These are phyloP conservation scores for Drosophila sordidula DNA, from an alignment of 2,888 invertebrate genomes.

Conservation along the genomic window DNA sequence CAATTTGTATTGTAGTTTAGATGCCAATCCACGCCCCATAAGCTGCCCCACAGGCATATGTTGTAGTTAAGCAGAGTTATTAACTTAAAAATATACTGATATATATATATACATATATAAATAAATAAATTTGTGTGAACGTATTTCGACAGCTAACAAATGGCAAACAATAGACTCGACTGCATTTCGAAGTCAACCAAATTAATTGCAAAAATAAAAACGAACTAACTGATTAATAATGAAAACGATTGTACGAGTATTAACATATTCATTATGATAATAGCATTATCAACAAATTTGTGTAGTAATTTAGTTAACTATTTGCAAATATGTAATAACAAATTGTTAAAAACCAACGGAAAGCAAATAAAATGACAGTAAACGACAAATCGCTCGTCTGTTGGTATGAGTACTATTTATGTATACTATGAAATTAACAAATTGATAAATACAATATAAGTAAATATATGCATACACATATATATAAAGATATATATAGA, in stretches of 20 bases:
- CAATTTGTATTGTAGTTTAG: conserved; percentile 5
- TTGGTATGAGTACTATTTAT: conserved; percentile 39
- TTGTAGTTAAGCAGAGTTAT: conserved; percentile 66
- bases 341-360: conserved; percentile 28
- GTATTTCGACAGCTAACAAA: conserved; percentile 17
- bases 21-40: conserved; percentile 14
- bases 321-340: conserved; percentile 47
- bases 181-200: conserved; percentile 34
- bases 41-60: conserved; percentile 44
- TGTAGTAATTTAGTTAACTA: conserved; percentile 76
- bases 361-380: conserved; percentile 23
- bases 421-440: conserved; percentile 75
- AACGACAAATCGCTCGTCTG: conserved; percentile 15
- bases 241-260: conserved; percentile 23
- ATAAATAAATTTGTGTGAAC: conserved; percentile 17
- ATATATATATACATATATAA: conserved; percentile 40
- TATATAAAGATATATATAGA: conserved; percentile 31
- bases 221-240: conserved; percentile 17
- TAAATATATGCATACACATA: conserved; percentile 36
- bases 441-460: conserved; percentile 65
- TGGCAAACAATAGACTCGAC: conserved; percentile 36
- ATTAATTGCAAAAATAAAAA: conserved; percentile 23
- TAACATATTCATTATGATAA: conserved; percentile 46
- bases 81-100: conserved; percentile 41
- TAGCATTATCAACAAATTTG: conserved; percentile 60